Evolutionary conservation across 2,113 vertebrate genomes (phyloP), one percentile per base, ranked within the genome.

Genomic region (Synchiropus splendidus): DNA sequence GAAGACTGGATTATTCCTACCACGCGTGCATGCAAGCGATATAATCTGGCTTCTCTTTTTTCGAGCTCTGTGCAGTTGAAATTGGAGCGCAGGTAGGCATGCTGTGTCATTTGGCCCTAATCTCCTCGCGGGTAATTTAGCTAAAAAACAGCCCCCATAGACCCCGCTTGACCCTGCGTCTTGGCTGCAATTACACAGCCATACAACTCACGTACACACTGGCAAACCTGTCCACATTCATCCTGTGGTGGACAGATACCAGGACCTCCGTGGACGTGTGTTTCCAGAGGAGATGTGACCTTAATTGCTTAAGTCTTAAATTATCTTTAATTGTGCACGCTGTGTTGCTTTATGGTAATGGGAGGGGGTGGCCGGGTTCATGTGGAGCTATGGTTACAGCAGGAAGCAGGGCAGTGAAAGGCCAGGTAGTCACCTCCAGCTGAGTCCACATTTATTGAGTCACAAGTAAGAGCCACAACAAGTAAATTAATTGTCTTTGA

Each of bases 291-390:
- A 72, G 69, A 78, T 82, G 75, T 80, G 70, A 48, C 60, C 40
- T 77, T 83, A 86, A 87, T 85, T 86, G 83, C 77, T 79, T 85
- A 83, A 84, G 56, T 85, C 79, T 83, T 81, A 86, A 91, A 87
- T 86, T 84, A 85, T 75, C 73, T 87, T 86, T 88, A 86, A 86
- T 87, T 89, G 80, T 80, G 45, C 66, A 47, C 30, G 42, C 72
- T 77, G 67, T 81, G 83, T 81, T 69, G 64, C 77, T 67, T 78
- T 83, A 72, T 74, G 72, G 77, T 77, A 64, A 67, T 75, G 33
- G 65, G 1, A 2, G 43, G 33, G 12, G 37, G 49, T 37, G 5
- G 10, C 14, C 1, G 47, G 36, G 58, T 58, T 61, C 72, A 70
- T 13, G 48, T 50, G 31, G 58, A 56, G 55, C 67, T 61, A 64